These are phyloP conservation scores for Geodia barretti DNA, from an alignment of 37 sponge, comb jelly and placozoan genomes.

Conservation along the genomic window DNA sequence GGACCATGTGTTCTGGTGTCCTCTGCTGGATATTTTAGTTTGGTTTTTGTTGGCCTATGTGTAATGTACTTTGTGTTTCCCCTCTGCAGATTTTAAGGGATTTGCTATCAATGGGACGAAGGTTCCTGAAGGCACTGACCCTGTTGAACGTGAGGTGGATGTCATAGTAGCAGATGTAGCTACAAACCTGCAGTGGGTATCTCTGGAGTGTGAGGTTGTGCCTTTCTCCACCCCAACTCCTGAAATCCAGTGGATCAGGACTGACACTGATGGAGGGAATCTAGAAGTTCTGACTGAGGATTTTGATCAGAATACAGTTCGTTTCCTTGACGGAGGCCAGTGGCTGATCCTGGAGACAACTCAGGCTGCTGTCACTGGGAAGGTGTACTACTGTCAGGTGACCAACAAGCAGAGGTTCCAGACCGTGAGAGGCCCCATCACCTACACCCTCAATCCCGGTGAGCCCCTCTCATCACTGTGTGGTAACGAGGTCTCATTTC, in stretches of 20 bases:
- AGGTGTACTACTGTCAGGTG: slow-evolving; percentile 43
- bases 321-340: slow-evolving; percentile 25
- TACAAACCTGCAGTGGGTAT: background rate
- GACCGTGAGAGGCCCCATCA: background rate
- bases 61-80: background rate
- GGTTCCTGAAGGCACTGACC: background rate
- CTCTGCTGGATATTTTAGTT: too few relatives aligned
- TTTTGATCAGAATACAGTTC: background rate
- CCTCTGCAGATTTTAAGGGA: slow-evolving; percentile 38
- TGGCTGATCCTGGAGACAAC: slow-evolving; percentile 25
- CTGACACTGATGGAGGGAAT: background rate
- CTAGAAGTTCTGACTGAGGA: background rate
- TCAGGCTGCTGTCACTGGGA: background rate
- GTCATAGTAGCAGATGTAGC: slow-evolving; percentile 1
- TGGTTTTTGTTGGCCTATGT: background rate
- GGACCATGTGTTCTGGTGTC: too few relatives aligned
- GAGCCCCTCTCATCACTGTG: too few relatives aligned
- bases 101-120: background rate
- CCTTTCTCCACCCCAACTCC: slow-evolving; percentile 20
- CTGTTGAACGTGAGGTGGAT: background rate
- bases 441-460: background rate
- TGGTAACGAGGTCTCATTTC: too few relatives aligned
- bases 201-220: slow-evolving; percentile 25
- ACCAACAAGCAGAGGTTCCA: slow-evolving; percentile 16
- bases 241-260: slow-evolving; percentile 10